Evolutionary conservation across 1,140 invertebrate genomes (phyloP).

Genomic region (Cecropterus lyciades): DNA sequence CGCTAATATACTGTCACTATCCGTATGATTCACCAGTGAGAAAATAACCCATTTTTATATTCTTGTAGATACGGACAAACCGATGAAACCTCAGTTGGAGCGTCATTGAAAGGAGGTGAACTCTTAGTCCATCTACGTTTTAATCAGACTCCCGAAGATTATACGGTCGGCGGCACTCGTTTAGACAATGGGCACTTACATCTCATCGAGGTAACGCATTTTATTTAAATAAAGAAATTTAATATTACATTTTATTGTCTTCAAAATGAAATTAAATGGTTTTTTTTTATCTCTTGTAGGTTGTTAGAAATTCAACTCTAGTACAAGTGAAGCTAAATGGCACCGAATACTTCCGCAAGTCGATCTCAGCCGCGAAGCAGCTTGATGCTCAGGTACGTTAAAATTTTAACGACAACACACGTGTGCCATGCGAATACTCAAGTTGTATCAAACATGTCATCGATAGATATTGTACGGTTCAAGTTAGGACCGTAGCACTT

Average conservation of each 20-base stretch:
- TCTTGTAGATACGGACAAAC: conserved; percentile 48
- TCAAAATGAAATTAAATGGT: background rate
- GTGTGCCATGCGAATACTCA: background rate
- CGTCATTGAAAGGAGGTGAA: conserved; percentile 91
- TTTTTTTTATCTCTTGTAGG: conserved; percentile 78
- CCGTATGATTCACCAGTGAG: background rate
- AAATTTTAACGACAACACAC: background rate
- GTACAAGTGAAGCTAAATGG: conserved; percentile 94
- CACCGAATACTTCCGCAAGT: conserved; percentile 94
- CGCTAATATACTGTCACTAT: background rate
- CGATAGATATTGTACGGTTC: no score
- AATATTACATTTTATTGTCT: no score
- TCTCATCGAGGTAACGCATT: conserved; percentile 88
- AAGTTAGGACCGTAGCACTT: no score
- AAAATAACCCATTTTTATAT: background rate
- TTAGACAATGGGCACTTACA: conserved; percentile 94
- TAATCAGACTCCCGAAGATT: conserved; percentile 91
- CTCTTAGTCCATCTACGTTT: conserved; percentile 91
- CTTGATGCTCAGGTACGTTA: conserved; percentile 89
- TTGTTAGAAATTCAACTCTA: conserved; percentile 90
- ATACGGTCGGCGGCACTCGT: conserved; percentile 92
- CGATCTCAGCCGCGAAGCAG: conserved; percentile 90
- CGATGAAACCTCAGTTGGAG: conserved; percentile 90
- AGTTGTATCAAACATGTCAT: background rate
- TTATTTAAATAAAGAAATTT: no score